A percentile compares a stretch with the other conserved stretches of the same genome.
phyloP scores from a whole-genome alignment of 2,113 vertebrate species.

The Hyla sarda region DNA sequence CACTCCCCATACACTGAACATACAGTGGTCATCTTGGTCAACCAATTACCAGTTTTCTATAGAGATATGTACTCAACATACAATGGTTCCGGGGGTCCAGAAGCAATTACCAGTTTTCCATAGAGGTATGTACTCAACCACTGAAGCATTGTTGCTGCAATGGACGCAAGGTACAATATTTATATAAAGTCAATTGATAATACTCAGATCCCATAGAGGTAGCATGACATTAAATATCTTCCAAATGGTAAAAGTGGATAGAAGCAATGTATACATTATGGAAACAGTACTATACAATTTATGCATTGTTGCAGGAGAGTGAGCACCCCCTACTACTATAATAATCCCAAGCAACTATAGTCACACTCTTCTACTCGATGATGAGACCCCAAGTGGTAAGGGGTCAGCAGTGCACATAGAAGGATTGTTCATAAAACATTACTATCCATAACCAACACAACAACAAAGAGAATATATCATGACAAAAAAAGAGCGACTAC shows the following conservation, averaged over 20 bases:
- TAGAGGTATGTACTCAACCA: too few species aligned
- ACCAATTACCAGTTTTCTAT: too few species aligned
- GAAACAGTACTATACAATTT: not conserved
- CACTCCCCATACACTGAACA: too few species aligned
- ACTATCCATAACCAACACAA: not conserved
- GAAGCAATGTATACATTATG: not conserved
- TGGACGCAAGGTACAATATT: too few species aligned
- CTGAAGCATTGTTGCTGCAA: too few species aligned
- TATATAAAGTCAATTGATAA: not conserved
- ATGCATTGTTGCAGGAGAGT: not conserved
- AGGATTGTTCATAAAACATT: conserved; percentile 16
- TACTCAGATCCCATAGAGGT: not conserved
- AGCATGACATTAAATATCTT: not conserved
- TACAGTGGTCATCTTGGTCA: too few species aligned
- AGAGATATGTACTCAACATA: too few species aligned
- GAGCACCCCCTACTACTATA: not conserved
- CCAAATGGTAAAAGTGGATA: not conserved
- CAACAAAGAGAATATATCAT: conserved; percentile 18
- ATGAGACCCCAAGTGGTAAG: conserved; percentile 33
- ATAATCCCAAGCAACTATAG: not conserved
- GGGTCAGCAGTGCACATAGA: conserved; percentile 26
- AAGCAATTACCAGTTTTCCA: too few species aligned
- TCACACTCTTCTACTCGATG: not conserved
- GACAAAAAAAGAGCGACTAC: not conserved
- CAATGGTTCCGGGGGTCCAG: too few species aligned